Evolutionary conservation across 2,888 invertebrate genomes (phyloP), one percentile per base, ranked within the genome.

Genomic region (Diaphora mendica): DNA sequence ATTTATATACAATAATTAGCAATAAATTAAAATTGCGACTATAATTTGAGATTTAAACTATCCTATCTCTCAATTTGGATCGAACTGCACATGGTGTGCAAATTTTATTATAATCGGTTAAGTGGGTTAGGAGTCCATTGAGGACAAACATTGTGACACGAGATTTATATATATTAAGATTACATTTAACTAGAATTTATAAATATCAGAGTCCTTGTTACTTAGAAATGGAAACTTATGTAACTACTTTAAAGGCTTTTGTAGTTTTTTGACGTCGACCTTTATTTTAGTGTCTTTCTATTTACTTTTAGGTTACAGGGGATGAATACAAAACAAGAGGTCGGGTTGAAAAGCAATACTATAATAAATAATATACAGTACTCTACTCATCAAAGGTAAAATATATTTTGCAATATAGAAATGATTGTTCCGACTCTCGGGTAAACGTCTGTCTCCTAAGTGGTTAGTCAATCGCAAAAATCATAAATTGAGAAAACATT

Each of bases 221-320:
- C 5, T 62, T 64, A 39, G 30, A n/a, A 42, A 70, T 70, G 33
- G 23, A 70, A 15, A 26, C 62, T 69, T 20, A 66, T 9, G 26
- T 26, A 15, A 5, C 26, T 66, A 42, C n/a, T 26, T 66, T 66
- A n/a, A n/a, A 55, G 26, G 42, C 42, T 15, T 17, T 17, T 26
- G 39, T 3, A n/a, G 48, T 48, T 30, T 64, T 70, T 64, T 70
- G 39, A 39, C 11, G 30, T 44, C 48, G 23, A 23, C 48, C 44
- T 48, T 13, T 30, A 23, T 33, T 48, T 48, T 33, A 23, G 20
- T 2, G 23, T 13, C 48, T 51, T 51, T 69, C 5, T 59, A 13
- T 11, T 3, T 26, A 26, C 26, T 15, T 11, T 55, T n/a, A 55
- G 55, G 13, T 55, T 26, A 55, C 55, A 55, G n/a, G 13, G 59